Percentiles rank a stretch among this genome's conserved stretches.
Conservation (phyloP, 2,888 invertebrate genomes). For the Drosophila melanosoma region DNA sequence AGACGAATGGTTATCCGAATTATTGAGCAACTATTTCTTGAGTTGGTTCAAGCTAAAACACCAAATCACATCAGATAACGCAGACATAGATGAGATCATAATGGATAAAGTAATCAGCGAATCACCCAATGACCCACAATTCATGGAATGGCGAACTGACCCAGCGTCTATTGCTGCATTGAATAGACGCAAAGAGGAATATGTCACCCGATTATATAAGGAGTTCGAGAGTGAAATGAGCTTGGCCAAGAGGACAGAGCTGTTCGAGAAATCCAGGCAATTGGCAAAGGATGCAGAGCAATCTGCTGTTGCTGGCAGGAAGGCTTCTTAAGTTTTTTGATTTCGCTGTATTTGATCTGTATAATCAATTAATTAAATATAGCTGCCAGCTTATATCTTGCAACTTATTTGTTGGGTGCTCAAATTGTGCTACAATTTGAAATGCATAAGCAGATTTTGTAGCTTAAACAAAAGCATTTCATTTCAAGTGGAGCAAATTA, state of each 20-base stretch:
- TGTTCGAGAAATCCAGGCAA: background rate
- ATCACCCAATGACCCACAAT: background rate
- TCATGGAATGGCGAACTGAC: no score
- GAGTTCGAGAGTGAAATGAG: background rate
- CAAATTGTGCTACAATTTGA: background rate
- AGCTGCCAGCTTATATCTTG: no score
- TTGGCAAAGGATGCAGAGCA: no score
- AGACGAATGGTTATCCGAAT: background rate
- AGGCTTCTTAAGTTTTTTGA: no score
- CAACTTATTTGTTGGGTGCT: no score
- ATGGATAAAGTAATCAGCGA: background rate
- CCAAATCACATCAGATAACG: background rate
- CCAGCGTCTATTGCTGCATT: no score
- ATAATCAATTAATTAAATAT: no score
- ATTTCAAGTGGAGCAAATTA: background rate
- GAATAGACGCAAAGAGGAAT: no score
- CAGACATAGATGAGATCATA: background rate
- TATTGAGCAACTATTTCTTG: background rate
- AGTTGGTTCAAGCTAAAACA: background rate
- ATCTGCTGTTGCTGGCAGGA: no score
- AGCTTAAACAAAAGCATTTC: background rate
- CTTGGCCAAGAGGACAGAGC: background rate
- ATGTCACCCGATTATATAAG: no score
- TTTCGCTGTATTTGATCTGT: no score
- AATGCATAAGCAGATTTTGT: background rate